Evolutionary conservation across 2,113 vertebrate genomes (phyloP), one percentile per base, ranked within the genome.

Genomic region (Tricholaema leucomelas): DNA sequence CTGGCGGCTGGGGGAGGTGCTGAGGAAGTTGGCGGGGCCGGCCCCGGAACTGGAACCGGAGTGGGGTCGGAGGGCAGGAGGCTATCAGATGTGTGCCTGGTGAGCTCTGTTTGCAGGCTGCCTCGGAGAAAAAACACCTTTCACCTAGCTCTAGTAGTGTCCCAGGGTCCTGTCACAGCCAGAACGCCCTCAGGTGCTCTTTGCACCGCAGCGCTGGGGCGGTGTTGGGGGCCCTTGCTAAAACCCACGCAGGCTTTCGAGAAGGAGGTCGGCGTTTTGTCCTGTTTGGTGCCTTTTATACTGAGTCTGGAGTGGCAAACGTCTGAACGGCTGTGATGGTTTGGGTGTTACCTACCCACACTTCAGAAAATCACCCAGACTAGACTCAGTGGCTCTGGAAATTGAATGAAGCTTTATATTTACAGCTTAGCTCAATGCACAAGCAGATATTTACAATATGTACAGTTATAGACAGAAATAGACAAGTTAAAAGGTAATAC

Each of bases 61-160:
- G 42, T 2, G 10, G 30, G 6, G 23, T 16, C 5, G 2, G 0
- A 17, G 40, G 6, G 6, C 1, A 2, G 21, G 50, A 6, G 30
- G 8, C 44, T 9, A 40, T 28, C 1, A 5, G 54, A 9, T 33
- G 8, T 5, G 21, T 9, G 4, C 4, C 7, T 8, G 31, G 17
- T 3, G 4, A 7, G 17, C 3, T 13, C 3, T 6, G 6, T 12
- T 5, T 5, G 30, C 12, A 6, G 80, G 35, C 12, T 23, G 17
- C 3, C 5, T 7, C 3, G 4, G 2, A 8, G 27, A 21, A 52
- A 21, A 52, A 17, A 31, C 5, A 2, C 24, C 8, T 9, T 31
- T 6, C 1, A 8, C 46, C 10, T 12, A 9, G 5, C 20, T 35
- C 9, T 5, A 8, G 33, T 44, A 10, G 12, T 36, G 27, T 58